Percentiles rank a stretch among this genome's conserved stretches.
Conservation (phyloP, 2,888 invertebrate species). For the Agriopis aurantiaria region DNA sequence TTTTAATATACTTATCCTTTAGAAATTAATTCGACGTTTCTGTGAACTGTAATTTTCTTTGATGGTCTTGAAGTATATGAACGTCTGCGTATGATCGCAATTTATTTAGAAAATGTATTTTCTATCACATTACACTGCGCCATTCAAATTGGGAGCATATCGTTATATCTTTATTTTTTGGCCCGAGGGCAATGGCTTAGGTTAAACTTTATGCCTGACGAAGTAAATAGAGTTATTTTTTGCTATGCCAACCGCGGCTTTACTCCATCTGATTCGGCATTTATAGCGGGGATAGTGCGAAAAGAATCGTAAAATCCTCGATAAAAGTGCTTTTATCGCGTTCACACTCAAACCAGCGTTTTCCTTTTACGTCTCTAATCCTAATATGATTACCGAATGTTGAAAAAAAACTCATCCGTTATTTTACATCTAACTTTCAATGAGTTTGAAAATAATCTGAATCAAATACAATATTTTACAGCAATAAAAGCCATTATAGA, state of each 20-base stretch:
- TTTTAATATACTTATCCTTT: conserved; percentile 8
- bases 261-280: conserved; percentile 78
- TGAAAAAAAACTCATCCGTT: conserved; percentile 32
- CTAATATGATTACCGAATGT: conserved; percentile 55
- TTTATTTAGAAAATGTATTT: conserved; percentile 23
- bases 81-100: conserved; percentile 24
- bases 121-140: conserved; percentile 22
- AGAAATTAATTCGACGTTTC: conserved; percentile 17
- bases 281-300: conserved; percentile 77
- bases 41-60: conserved; percentile 35
- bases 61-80: conserved; percentile 16
- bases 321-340: conserved; percentile 75
- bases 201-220: conserved; percentile 60
- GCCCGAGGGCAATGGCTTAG: conserved; percentile 46
- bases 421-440: conserved; percentile 50
- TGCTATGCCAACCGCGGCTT: conserved; percentile 68
- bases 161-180: conserved; percentile 43
- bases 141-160: conserved; percentile 41
- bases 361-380: conserved; percentile 70
- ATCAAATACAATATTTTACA: conserved; percentile 68
- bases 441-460: conserved; percentile 58
- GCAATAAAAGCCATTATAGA: conserved; percentile 74
- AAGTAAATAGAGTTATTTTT: conserved; percentile 72
- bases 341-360: conserved; percentile 70
- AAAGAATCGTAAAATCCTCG: conserved; percentile 76